Evolutionary conservation across 2,113 vertebrate genomes (phyloP), one percentile per base, ranked within the genome.

Genomic region (Festucalex cinctus): DNA sequence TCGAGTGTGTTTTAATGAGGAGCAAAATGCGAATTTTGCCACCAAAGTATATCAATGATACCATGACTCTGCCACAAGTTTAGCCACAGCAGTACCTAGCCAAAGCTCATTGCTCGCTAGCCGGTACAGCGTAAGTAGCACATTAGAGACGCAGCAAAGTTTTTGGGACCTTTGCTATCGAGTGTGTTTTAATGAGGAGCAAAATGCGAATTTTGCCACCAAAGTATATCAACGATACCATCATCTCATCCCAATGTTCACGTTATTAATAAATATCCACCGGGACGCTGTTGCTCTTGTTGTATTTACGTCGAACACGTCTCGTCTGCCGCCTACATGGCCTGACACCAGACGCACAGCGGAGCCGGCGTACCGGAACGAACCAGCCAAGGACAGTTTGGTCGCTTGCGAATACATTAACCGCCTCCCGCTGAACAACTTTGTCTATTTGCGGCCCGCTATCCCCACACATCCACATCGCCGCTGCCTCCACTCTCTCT

Each of bases 301-400:
- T 80, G 85, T 81, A 86, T 84, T 77, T 80, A 63, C 63, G 64
- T 70, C 24, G 62, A 83, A 77, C 83, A 81, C 75, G 68, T 76
- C 79, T 82, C 71, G 71, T 78, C 80, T 81, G 71, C 85, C 81
- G 85, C 79, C 83, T 81, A 82, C 88, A 80, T 65, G 75, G 77
- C 64, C 72, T 83, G 78, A 87, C 75, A 83, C 78, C 65, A 37
- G 67, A 76, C 39, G 72, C 64, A 74, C 78, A 77, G 72, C 69
- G 76, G 64, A 76, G 75, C 70, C 64, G 56, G 6, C 41, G 70
- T 71, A 73, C 66, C 57, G 79, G 70, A 75, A 49, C 54, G 74
- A 77, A 75, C 60, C 70, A 65, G 67, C 41, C 85, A 89, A 89
- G 89, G 86, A 83, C 85, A 85, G 82, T 88, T 86, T 67, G 58